These are phyloP conservation scores for Aplysina aerophoba DNA, from an alignment of 37 sponge, comb jelly and placozoan species.

Conservation along the genomic window DNA sequence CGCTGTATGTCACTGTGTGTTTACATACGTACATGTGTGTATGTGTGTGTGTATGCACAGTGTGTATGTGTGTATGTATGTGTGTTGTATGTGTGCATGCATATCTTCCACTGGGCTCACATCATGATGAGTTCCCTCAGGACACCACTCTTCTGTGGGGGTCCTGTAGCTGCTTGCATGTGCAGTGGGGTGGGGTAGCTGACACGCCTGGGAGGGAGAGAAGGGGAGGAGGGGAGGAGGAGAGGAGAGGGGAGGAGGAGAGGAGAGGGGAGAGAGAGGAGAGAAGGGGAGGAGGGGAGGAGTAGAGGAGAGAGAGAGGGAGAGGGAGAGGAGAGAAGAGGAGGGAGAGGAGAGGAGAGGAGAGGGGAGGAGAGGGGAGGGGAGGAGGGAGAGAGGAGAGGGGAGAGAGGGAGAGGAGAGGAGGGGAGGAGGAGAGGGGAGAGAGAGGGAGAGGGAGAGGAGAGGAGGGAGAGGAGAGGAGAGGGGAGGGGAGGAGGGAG, in stretches of 20 bases:
- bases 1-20: too few relatives aligned
- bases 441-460: slow-evolving; percentile 29
- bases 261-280: too few relatives aligned
- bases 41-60: too few relatives aligned
- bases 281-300: too few relatives aligned
- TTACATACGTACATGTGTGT: too few relatives aligned
- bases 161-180: slow-evolving; percentile 69
- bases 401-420: too few relatives aligned
- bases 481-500: background rate
- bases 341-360: too few relatives aligned
- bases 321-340: too few relatives aligned
- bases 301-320: background rate
- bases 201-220: slow-evolving; percentile 21
- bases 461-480: background rate
- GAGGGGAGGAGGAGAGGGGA: too few relatives aligned
- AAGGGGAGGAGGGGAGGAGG: slow-evolving; percentile 27
- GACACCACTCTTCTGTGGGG: slow-evolving; percentile 64
- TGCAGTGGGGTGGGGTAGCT: slow-evolving; percentile 80
- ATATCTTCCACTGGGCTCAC: slow-evolving; percentile 25
- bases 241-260: too few relatives aligned
- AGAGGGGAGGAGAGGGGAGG: slow-evolving; percentile 58
- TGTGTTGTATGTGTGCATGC: slow-evolving; percentile 1
- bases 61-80: background rate
- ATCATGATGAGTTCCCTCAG: slow-evolving; percentile 72
- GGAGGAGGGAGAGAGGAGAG: too few relatives aligned